Base-by-base conservation (phyloP, 2,888 invertebrate genomes). In the Cryptocheilus praepositus region DNA sequence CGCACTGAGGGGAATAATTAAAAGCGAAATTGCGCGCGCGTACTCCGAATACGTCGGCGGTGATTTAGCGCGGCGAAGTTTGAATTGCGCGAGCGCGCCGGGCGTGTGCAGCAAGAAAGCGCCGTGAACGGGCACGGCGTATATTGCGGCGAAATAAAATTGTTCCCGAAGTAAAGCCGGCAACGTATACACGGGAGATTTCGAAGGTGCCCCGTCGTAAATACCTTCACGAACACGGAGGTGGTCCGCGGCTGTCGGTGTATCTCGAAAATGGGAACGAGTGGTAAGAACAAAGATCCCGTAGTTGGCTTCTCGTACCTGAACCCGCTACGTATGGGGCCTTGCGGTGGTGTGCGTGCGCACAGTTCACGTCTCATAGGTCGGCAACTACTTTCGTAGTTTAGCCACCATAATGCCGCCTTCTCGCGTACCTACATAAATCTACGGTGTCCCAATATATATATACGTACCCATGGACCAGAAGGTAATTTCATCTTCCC, bases 391-490 rank as follows among this genome's bases (percentile, higher is more conserved):
- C 59, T 71, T 71, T 71, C 59, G 43, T 66, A 61, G 72, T 67
- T 74, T 71, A 71, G 64, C 62, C 63, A 52, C 66, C 62, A 55
- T 71, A 65, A 63, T 71, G 60, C 69, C 67, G 46, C 49, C 61
- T 64, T 16, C 64, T 61, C 66, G 74, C 70, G 67, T 73, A 76
- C 79, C 76, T 76, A 81, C 81, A 81, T 84, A 80, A 82, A 83
- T 83, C 80, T 80, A 79, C 74, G 58, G 58, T 63, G 45, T 73
- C 67, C 75, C 74, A 76, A 81, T 80, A 81, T 56, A 67, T 56
- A 67, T 54, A 67, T 16, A 56, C 43, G 49, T 53, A 60, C 60
- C 59, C 54, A 43, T 45, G 64, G 60, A 45, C 67, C 67, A 64
- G 67, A 59, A 67, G 71, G 70, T 79, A 73, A 77, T 74, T 80